These are phyloP conservation scores for Erebia aethiops DNA, from an alignment of 2,888 invertebrate species.

Conservation along the genomic window DNA sequence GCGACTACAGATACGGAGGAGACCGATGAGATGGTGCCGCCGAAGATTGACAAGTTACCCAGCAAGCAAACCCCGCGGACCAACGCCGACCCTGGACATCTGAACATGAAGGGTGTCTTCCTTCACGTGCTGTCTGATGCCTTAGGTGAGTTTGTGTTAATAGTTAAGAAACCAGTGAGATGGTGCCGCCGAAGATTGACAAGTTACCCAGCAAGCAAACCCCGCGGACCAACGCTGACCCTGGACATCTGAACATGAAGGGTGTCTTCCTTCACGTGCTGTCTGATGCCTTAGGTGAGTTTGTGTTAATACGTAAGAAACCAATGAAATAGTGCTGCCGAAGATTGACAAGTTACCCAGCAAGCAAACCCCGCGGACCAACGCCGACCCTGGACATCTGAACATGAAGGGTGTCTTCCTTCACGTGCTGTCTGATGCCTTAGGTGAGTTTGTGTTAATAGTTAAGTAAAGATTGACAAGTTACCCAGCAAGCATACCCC, in stretches of 20 bases:
- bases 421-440: constrained; percentile 97
- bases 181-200: constrained; percentile 68
- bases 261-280: constrained; percentile 99
- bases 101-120: constrained; percentile 99
- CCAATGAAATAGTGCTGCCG: constrained; percentile 79
- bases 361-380: constrained; percentile 62
- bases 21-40: constrained; percentile 78
- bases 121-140: constrained; percentile 98
- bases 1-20: constrained; percentile 73
- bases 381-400: constrained; percentile 89
- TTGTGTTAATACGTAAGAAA: constrained; percentile 48
- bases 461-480: constrained; percentile 53
- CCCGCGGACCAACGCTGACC: constrained; percentile 70
- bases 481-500: constrained; percentile 65
- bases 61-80: constrained; percentile 65
- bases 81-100: constrained; percentile 86
- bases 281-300: constrained; percentile 96
- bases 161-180: constrained; percentile 48
- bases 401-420: constrained; percentile 99
- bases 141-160: constrained; percentile 84
- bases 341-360: no score
- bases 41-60: no score
- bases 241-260: constrained; percentile 98
- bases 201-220: constrained; percentile 63
- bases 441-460: constrained; percentile 84